Evolutionary conservation across 2,888 invertebrate genomes (phyloP).

Genomic region (Noctua comes): DNA sequence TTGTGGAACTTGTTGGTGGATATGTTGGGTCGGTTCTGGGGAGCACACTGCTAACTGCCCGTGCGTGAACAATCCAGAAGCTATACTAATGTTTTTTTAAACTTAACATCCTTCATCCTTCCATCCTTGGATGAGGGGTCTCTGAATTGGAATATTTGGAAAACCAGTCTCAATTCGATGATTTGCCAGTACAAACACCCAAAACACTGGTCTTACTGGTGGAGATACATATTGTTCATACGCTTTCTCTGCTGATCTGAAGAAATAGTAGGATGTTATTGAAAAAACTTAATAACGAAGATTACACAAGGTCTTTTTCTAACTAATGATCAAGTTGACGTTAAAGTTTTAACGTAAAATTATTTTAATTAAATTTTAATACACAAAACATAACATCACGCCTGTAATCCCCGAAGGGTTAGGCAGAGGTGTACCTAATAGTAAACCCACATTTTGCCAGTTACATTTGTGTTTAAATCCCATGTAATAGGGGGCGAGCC

Average conservation of each 20-base stretch:
- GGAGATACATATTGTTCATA: neutral
- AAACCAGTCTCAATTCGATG: neutral
- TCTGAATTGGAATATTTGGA: neutral
- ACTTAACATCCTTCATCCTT: too few species aligned
- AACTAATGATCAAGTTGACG: neutral
- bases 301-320: neutral
- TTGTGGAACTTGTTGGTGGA: constrained; percentile 39
- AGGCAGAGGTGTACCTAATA: too few species aligned
- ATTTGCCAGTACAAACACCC: neutral
- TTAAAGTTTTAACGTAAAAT: neutral
- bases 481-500: too few species aligned
- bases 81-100: neutral
- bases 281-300: neutral
- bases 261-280: neutral
- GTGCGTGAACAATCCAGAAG: neutral
- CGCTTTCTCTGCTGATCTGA: too few species aligned
- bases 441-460: too few species aligned
- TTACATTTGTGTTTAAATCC: too few species aligned
- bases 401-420: too few species aligned
- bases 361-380: neutral
- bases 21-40: constrained; percentile 21
- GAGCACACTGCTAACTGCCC: neutral
- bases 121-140: neutral
- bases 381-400: too few species aligned
- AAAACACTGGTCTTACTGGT: neutral